These are phyloP conservation scores for Oryzias dopingdopingensis DNA, from an alignment of 2,797 vertebrate species.

Conservation along the genomic window DNA sequence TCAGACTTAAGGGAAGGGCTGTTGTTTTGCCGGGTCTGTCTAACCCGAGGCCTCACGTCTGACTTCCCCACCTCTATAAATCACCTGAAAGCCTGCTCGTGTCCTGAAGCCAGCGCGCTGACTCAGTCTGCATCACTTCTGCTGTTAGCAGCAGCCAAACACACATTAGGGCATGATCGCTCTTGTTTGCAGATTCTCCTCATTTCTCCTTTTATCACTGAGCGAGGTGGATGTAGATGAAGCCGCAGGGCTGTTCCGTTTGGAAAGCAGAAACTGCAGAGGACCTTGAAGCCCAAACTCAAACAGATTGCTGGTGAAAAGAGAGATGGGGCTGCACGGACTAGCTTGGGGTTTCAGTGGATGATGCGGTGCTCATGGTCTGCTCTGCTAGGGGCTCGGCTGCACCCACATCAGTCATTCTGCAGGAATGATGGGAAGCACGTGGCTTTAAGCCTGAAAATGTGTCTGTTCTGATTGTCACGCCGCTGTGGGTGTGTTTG, in stretches of 20 bases:
- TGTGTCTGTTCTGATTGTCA: conserved; percentile 53
- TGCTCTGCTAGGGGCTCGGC: conserved; percentile 46
- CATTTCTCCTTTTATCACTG: conserved; percentile 55
- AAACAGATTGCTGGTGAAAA: conserved; percentile 2
- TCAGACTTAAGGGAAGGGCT: conserved; percentile 71
- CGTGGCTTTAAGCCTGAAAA: conserved; percentile 65
- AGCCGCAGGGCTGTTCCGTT: conserved; percentile 25
- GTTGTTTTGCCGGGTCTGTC: conserved; percentile 63
- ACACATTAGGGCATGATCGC: conserved; percentile 70
- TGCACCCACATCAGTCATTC: conserved; percentile 47
- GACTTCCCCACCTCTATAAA: conserved; percentile 72
- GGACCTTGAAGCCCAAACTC: background rate
- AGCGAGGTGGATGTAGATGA: conserved; percentile 21
- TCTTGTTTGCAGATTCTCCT: conserved; percentile 66
- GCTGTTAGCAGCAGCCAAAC: conserved; percentile 59
- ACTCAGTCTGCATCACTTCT: conserved; percentile 70
- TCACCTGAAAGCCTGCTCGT: conserved; percentile 65
- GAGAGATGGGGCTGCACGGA: conserved; percentile 24
- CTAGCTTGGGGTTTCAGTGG: conserved; percentile 20
- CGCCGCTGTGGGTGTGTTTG: conserved; percentile 50
- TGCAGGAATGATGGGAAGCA: conserved; percentile 67
- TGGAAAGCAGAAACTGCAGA: conserved; percentile 32
- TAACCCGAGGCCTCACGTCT: conserved; percentile 68
- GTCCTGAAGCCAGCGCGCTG: conserved; percentile 59
- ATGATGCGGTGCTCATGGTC: conserved; percentile 52